Conservation (phyloP, 2,113 vertebrate species). For the Oreamnos americanus region DNA sequence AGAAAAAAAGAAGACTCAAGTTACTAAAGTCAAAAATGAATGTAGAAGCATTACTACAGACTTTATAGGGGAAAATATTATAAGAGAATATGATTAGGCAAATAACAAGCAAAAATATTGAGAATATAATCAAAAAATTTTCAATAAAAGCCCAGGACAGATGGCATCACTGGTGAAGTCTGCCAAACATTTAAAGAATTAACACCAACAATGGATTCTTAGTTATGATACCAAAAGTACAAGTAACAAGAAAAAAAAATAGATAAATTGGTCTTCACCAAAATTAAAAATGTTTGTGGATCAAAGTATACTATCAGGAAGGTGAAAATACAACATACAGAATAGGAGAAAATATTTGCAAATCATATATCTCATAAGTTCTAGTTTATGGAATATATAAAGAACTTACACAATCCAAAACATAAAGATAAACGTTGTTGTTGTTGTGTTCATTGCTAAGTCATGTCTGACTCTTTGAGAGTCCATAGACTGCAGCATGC, state of each 20-base stretch:
- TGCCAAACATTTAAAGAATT: neutral
- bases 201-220: neutral
- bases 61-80: neutral
- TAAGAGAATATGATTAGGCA: neutral
- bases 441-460: neutral
- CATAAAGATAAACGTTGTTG: neutral
- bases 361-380: neutral
- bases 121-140: neutral
- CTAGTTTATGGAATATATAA: neutral
- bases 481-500: neutral
- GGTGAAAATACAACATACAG: neutral
- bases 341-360: neutral
- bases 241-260: neutral
- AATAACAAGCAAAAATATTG: neutral
- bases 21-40: neutral
- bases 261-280: neutral
- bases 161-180: neutral
- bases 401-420: neutral
- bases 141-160: neutral
- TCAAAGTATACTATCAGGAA: neutral
- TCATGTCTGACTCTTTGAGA: neutral
- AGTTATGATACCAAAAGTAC: neutral
- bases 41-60: neutral
- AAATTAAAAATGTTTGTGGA: neutral
- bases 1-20: neutral